Base-by-base conservation (phyloP, 1,140 invertebrate species). In the Dendrolimus kikuchii region DNA sequence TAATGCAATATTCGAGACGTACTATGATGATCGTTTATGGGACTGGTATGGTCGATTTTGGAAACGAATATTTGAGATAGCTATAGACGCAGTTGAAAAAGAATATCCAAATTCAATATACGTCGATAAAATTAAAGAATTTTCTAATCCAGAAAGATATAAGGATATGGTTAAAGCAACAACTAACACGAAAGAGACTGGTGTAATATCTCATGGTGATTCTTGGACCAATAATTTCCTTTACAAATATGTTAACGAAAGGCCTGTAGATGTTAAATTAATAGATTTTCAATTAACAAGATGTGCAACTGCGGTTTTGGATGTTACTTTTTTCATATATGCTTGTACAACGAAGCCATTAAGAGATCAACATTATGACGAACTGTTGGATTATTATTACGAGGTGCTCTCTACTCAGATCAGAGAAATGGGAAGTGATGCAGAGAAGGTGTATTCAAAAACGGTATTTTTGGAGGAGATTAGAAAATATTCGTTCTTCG, bases 161-260 rank as follows among this genome's bases (percentile, higher is more conserved):
- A 44, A 68, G 6, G 64, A 77, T 7, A 80, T 86, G 80, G 64
- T 79, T 1, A 66, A 72, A 44, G 80, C 81, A 0, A 69, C 64
- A 0, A 64, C 60, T 6, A 59, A 53, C 53, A 81, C 60, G 38
- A 55, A 55, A 40, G 77, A 73, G 7, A 81, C 87, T 40, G 90
- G 88, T 39, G 90, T 92, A 0, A 88, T 94, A 36, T 89, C 88
- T 6, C 92, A 94, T 54, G 93, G 93, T 1, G 93, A 94, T 73
- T 90, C 89, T 39, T 94, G 93, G 93, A 89, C 90, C 0, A 92
- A 92, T 41, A 94, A 94, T 71, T 94, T 94, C 66, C 68, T 94
- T 4, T 88, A 90, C 7, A 87, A 88, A 53, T 89, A 89, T 53
- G 60, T 74, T 5, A 61, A 84, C 5, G 64, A 68, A 7, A 54